Conservation (phyloP, 2,797 vertebrate species). For the Pangasius sanitwongsei region DNA sequence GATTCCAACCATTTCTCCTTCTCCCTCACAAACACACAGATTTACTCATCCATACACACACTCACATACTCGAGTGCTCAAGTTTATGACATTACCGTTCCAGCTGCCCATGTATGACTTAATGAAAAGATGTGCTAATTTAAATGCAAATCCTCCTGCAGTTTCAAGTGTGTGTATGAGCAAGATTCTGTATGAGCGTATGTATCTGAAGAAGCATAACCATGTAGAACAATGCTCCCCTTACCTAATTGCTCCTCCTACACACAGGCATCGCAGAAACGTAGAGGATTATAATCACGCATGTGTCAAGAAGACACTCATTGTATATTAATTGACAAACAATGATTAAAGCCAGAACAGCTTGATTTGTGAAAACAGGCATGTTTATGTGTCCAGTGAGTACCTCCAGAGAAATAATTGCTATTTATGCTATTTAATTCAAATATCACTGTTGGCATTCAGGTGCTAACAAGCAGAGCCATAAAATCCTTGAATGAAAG, state of each 20-base stretch:
- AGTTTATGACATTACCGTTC: conserved; percentile 25
- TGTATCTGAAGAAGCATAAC: conserved; percentile 24
- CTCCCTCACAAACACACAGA: conserved; percentile 9
- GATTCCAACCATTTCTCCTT: conserved; percentile 4
- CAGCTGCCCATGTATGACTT: conserved; percentile 29
- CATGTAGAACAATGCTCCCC: conserved; percentile 24
- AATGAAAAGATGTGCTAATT: conserved; percentile 40
- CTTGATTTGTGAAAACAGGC: background rate
- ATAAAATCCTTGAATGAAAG: background rate
- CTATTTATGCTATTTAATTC: background rate
- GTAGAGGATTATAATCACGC: background rate
- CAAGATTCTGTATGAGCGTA: conserved; percentile 21
- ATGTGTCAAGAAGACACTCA: background rate
- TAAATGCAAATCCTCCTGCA: conserved; percentile 40
- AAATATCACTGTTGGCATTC: background rate
- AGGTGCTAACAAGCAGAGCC: background rate
- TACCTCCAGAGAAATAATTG: background rate
- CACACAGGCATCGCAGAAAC: conserved; percentile 12
- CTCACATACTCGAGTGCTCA: conserved; percentile 23
- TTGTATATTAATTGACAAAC: background rate
- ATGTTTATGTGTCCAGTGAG: background rate
- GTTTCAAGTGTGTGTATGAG: conserved; percentile 29
- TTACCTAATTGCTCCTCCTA: conserved; percentile 16
- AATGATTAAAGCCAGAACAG: background rate
- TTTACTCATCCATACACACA: conserved; percentile 17